Percentiles rank a stretch among this genome's conserved stretches.
Conservation (phyloP, 2,113 vertebrate species). For the Vulpes ferrilata region DNA sequence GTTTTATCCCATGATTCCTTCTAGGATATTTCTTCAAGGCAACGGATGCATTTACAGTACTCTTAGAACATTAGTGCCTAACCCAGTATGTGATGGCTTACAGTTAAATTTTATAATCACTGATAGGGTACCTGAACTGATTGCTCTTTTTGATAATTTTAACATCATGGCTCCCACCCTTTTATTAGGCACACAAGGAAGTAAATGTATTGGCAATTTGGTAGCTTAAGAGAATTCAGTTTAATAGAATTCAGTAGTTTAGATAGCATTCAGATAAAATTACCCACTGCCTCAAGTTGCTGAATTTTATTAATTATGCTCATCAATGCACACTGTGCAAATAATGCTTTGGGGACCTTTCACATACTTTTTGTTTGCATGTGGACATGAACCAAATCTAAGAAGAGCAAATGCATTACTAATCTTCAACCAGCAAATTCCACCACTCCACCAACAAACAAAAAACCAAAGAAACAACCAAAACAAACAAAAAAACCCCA, state of each 20-base stretch:
- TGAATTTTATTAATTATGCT: constrained; percentile 56
- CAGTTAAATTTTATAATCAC: neutral
- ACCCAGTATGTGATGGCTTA: neutral
- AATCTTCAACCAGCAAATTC: neutral
- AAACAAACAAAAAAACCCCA: neutral
- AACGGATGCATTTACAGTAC: neutral
- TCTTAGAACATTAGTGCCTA: neutral
- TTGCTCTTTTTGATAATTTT: neutral
- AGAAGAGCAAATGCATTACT: neutral
- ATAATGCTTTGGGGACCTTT: neutral
- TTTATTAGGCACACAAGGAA: neutral
- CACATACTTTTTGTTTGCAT: neutral
- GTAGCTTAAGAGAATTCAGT: neutral
- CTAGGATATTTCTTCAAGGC: neutral
- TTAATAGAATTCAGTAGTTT: neutral
- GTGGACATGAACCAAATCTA: neutral
- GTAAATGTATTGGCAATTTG: neutral
- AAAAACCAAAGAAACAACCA: neutral
- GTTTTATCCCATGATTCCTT: neutral
- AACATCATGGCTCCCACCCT: neutral
- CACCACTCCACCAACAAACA: neutral
- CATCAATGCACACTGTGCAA: neutral
- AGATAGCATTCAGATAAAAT: neutral
- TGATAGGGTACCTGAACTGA: neutral
- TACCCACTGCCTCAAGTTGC: neutral